Conservation (phyloP, 2,797 vertebrate genomes). For the Coranthus polyacanthus region DNA sequence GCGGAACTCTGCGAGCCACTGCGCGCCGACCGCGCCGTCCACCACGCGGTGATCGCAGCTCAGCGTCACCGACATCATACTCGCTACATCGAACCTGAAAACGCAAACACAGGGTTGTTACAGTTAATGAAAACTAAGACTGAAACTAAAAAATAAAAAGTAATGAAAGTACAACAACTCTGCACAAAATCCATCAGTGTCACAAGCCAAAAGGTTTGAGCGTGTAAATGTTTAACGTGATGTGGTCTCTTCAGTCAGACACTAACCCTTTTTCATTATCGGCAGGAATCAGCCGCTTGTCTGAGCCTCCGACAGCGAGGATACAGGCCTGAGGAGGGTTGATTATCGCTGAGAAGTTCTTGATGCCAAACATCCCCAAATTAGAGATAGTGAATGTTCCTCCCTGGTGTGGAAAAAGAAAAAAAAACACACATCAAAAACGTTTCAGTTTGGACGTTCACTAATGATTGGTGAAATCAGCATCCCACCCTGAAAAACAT, state of each 20-base stretch:
- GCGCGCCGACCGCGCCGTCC: slow-evolving; percentile 96
- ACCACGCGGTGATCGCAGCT: slow-evolving; percentile 98
- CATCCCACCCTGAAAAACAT: background rate
- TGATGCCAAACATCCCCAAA: slow-evolving; percentile 97
- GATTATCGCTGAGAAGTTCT: slow-evolving; percentile 98
- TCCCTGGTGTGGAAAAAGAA: slow-evolving; percentile 88
- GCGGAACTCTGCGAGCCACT: slow-evolving; percentile 98
- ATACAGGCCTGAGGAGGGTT: slow-evolving; percentile 98
- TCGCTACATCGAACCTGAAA: slow-evolving; percentile 93
- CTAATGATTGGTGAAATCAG: background rate
- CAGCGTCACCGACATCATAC: slow-evolving; percentile 95
- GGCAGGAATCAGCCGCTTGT: slow-evolving; percentile 92
- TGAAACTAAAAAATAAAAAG: background rate
- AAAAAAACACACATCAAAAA: slow-evolving; percentile 1
- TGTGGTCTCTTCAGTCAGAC: background rate
- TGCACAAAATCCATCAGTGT: too few relatives aligned
- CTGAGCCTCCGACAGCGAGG: slow-evolving; percentile 94
- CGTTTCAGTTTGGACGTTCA: background rate
- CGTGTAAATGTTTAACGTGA: too few relatives aligned
- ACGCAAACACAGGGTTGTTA: background rate
- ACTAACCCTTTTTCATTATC: slow-evolving; percentile 96
- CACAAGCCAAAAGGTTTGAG: too few relatives aligned
- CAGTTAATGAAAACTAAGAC: too few relatives aligned
- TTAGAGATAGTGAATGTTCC: slow-evolving; percentile 99
- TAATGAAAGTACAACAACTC: too few relatives aligned